Evolutionary conservation across 2,113 vertebrate species (phyloP), one percentile per base, ranked within the genome.

Genomic region (Orcinus orca): DNA sequence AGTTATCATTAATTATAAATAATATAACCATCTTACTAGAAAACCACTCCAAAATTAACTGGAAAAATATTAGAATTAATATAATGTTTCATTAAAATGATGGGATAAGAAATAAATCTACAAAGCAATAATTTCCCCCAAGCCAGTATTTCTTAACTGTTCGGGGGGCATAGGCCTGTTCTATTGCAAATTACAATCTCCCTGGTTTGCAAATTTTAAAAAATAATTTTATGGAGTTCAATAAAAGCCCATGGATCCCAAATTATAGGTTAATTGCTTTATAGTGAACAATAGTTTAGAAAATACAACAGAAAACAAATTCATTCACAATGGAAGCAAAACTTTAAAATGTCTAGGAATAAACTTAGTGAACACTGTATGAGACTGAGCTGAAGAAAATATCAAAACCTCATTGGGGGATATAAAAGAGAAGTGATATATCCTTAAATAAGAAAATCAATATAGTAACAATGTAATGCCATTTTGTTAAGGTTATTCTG

Each of bases 1-100:
- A 55, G 23, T 44, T 60, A 74, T 65, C 10, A 96, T 62, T 84
- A 44, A 90, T 31, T 84, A 68, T 17, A 84, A 84, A 79, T 84
- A 65, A 68, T 63, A 50, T 18, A 96, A 79, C 20, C 55, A 65
- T 71, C 14, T 65, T 79, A 62, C 47, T 70, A 38, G 17, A 79
- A 93, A 93, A 70, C 38, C 12, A 84, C 17, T 89, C 50, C 8
- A 83, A 93, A 96, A 84, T 77, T 93, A 70, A 92, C 36, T 81
- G 36, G 44, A 53, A 76, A 93, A 62, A 31, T 44, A 70, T 76
- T 76, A 41, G 14, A 86, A 77, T 18, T n/a, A 77, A 86, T 65
- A 55, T 82, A 89, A 77, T 90, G 31, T 79, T 83, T 88, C 33
- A 65, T 71, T 71, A 60, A 96, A 82, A 88, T 65, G 17, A 4